These are phyloP conservation scores for Psettodes erumei DNA, from an alignment of 2,113 vertebrate genomes.

Conservation along the genomic window DNA sequence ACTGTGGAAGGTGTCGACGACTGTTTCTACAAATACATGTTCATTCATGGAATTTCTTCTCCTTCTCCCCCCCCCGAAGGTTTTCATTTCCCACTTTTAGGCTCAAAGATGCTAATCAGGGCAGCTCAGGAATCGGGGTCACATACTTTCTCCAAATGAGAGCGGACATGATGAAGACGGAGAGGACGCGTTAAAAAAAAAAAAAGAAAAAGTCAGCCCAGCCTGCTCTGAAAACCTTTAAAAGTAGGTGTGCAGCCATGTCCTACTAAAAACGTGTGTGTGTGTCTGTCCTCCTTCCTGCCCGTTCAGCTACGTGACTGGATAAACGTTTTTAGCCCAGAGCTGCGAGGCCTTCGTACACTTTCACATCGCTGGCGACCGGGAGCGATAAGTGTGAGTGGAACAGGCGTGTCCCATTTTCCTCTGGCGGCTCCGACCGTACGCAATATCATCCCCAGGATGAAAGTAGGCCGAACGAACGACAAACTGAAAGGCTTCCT, in stretches of 20 bases:
- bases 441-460: too few species aligned
- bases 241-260: not conserved
- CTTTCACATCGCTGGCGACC: not conserved
- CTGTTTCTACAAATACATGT: not conserved
- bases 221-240: constrained; percentile 7
- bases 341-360: too few species aligned
- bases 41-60: constrained; percentile 4
- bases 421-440: not conserved
- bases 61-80: too few species aligned
- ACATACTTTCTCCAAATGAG: constrained; percentile 19
- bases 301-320: constrained; percentile 15
- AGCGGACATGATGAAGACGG: not conserved
- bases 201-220: too few species aligned
- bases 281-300: constrained; percentile 18
- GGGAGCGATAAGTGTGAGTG: not conserved
- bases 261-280: not conserved
- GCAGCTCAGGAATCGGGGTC: constrained; percentile 38
- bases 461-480: not conserved
- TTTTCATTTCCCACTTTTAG: not conserved
- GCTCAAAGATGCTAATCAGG: constrained; percentile 1
- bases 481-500: not conserved
- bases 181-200: not conserved
- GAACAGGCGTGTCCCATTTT: not conserved
- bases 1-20: not conserved
- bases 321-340: constrained; percentile 10